These are phyloP conservation scores for Hypothenemus hampei DNA, from an alignment of 1,140 invertebrate species.

Conservation along the genomic window DNA sequence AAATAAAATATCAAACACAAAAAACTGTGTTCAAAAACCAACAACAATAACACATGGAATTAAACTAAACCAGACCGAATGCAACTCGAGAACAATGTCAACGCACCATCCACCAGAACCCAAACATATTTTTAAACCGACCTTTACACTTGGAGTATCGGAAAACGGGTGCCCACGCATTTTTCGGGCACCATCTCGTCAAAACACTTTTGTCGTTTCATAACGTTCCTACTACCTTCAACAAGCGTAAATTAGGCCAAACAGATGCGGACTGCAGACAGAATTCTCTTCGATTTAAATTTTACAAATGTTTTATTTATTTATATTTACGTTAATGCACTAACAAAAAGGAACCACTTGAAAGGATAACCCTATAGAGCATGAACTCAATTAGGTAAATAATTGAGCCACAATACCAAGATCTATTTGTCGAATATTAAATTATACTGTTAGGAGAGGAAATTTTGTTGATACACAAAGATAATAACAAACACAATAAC, in stretches of 20 bases:
- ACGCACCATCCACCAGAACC: slow-evolving; percentile 1
- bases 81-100: not conserved
- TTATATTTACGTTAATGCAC: not conserved
- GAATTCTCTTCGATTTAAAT: not conserved
- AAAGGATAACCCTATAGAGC: not conserved
- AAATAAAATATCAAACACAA: not conserved
- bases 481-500: not conserved
- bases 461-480: not conserved
- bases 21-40: not conserved
- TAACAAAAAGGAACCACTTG: not conserved
- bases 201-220: not conserved
- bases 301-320: not conserved
- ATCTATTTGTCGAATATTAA: not conserved
- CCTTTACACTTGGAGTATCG: slow-evolving; percentile 6
- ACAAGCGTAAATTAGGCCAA: not conserved
- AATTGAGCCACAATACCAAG: too few relatives aligned
- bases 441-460: not conserved
- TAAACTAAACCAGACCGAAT: not conserved
- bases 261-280: not conserved
- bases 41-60: not conserved
- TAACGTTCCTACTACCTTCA: not conserved
- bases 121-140: slow-evolving; percentile 3
- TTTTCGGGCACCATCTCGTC: not conserved
- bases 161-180: slow-evolving; percentile 4
- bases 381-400: too few relatives aligned